Conservation (phyloP, 2,888 invertebrate species). For the Nemotelus pantherinus region DNA sequence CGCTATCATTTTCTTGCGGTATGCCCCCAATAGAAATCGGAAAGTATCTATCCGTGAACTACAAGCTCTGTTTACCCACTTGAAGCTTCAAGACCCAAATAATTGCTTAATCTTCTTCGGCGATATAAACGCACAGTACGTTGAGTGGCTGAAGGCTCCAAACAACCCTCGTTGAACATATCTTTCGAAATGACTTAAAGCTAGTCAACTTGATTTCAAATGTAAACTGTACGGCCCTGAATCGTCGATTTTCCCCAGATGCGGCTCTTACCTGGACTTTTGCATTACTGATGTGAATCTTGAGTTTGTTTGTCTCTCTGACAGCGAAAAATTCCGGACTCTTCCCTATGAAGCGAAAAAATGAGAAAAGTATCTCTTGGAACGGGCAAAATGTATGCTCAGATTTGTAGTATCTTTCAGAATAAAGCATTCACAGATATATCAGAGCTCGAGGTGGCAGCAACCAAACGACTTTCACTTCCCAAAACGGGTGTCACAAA, state of each 20-base stretch:
- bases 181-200: constrained; percentile 8
- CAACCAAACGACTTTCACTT: too few species aligned
- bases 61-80: not conserved
- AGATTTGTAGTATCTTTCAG: too few species aligned
- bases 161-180: constrained; percentile 29
- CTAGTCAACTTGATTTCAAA: not conserved
- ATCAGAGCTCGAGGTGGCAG: too few species aligned
- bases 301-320: too few species aligned
- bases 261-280: not conserved
- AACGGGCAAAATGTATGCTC: too few species aligned
- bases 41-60: not conserved
- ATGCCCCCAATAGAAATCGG: not conserved
- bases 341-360: too few species aligned
- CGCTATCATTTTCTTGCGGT: not conserved
- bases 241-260: not conserved
- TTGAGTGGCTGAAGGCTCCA: constrained; percentile 13
- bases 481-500: too few species aligned
- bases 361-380: too few species aligned
- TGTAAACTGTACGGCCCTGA: not conserved
- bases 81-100: not conserved
- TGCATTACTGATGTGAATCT: not conserved
- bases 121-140: constrained; percentile 41
- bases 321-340: too few species aligned
- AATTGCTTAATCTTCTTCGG: constrained; percentile 36
- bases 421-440: too few species aligned